Conservation (phyloP, 2,113 vertebrate species). For the Lamprologus sp. region DNA sequence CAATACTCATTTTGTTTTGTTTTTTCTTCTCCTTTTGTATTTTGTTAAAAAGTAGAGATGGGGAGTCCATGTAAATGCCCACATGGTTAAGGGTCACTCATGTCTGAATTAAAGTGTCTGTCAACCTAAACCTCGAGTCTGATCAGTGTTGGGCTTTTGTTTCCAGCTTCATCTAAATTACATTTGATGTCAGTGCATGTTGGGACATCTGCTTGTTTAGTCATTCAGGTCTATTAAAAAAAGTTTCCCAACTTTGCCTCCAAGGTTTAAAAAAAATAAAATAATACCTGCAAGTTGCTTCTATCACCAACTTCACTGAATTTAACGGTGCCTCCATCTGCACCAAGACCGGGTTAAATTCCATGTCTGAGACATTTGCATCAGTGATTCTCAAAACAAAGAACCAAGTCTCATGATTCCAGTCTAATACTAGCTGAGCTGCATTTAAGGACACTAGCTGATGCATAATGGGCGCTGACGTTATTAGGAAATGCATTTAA, state of each 20-base stretch:
- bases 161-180: neutral
- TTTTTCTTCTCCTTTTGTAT: constrained; percentile 54
- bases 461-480: rapidly evolving
- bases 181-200: neutral
- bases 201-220: neutral
- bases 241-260: rapidly evolving
- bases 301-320: neutral
- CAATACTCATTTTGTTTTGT: constrained; percentile 31
- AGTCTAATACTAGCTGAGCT: neutral
- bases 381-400: neutral
- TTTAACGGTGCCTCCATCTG: rapidly evolving
- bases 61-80: constrained; percentile 60
- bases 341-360: rapidly evolving
- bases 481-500: neutral
- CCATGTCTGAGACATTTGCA: rapidly evolving
- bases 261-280: rapidly evolving
- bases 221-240: rapidly evolving
- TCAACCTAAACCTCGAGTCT: constrained; percentile 16
- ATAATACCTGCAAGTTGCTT: neutral
- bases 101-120: constrained; percentile 66
- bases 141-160: neutral
- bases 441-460: neutral
- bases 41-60: constrained; percentile 56
- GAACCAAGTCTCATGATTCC: rapidly evolving
- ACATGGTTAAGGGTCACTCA: constrained; percentile 59